A percentile compares a stretch with the other conserved stretches of the same genome.
Conservation (phyloP, 2,888 invertebrate genomes). For the Entomobrya multifasciata region DNA sequence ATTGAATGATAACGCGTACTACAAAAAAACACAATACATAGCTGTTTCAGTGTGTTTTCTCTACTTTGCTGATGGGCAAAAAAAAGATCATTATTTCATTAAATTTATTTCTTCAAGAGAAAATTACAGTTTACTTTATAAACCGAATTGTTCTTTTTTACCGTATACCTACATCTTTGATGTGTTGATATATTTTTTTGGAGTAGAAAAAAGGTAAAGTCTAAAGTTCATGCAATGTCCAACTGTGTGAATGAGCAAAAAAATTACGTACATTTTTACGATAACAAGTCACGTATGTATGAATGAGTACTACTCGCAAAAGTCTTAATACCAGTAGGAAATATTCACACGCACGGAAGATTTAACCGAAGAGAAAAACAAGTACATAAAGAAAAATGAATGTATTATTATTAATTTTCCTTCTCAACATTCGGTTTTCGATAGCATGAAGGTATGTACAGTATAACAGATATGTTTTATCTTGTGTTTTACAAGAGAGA, state of each 20-base stretch:
- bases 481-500: too few relatives aligned
- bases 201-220: background rate
- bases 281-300: constrained; percentile 63
- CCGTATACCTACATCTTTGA: background rate
- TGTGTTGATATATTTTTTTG: background rate
- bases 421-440: background rate
- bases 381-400: constrained; percentile 19
- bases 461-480: too few relatives aligned
- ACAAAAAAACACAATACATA: too few relatives aligned
- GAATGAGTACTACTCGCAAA: constrained; percentile 57
- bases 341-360: constrained; percentile 59
- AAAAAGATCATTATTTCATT: too few relatives aligned
- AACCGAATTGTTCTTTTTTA: background rate
- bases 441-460: background rate
- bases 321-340: constrained; percentile 57
- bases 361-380: background rate
- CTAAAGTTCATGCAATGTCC: background rate
- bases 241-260: background rate
- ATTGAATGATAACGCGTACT: too few relatives aligned
- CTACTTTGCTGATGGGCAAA: too few relatives aligned
- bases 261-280: background rate
- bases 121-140: constrained; percentile 2
- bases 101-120: too few relatives aligned
- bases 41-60: too few relatives aligned
- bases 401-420: too few relatives aligned